phyloP scores from a whole-genome alignment of 2,113 vertebrate species.

The Psittacus erithacus region DNA sequence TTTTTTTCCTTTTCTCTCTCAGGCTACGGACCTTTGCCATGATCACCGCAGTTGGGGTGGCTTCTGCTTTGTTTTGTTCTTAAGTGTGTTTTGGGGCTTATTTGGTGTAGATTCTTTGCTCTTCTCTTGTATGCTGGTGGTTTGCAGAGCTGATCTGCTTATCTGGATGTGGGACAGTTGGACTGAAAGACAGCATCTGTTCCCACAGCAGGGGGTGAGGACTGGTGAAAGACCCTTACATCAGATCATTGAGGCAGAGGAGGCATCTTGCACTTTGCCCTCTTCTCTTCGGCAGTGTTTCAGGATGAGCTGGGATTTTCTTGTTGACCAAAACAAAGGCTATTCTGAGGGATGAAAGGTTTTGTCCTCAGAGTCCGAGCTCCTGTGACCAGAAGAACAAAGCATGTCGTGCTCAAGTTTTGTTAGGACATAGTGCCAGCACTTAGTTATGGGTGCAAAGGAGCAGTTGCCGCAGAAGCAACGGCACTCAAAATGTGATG shows the following conservation, averaged over 20 bases:
- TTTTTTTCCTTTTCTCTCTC: not conserved
- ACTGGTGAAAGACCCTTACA: not conserved
- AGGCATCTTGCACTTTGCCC: not conserved
- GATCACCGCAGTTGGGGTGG: not conserved
- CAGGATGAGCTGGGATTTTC: not conserved
- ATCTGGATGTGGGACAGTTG: not conserved
- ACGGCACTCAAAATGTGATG: slow-evolving; percentile 21
- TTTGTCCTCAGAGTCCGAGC: not conserved
- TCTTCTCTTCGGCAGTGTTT: not conserved
- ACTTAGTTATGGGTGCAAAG: not conserved
- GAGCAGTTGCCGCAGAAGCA: slow-evolving; percentile 3
- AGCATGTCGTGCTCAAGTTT: not conserved
- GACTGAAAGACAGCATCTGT: not conserved
- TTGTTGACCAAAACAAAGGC: not conserved
- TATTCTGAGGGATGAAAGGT: not conserved
- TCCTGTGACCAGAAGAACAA: not conserved
- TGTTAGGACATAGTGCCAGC: not conserved
- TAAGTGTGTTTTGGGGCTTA: not conserved
- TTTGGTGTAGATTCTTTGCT: not conserved
- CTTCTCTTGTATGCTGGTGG: not conserved
- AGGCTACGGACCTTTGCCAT: not conserved
- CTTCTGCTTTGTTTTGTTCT: not conserved
- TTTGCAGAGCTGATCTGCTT: not conserved
- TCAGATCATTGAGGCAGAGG: not conserved
- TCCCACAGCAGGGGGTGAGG: accelerated